Evolutionary conservation across 2,888 invertebrate genomes (phyloP).

Genomic region (Argynnis bischoffii): DNA sequence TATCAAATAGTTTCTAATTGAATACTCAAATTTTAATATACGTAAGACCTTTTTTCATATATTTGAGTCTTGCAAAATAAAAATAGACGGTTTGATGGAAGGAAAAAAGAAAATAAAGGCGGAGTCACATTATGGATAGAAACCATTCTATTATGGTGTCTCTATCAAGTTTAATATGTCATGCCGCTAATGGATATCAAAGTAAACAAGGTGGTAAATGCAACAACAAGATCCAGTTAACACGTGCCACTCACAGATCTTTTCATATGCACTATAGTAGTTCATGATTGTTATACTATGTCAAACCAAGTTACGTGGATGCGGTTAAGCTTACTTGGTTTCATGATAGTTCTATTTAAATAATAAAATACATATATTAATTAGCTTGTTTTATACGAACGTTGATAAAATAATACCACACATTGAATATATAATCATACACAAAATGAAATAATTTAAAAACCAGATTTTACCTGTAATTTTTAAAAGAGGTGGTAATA

Average conservation of each 20-base stretch:
- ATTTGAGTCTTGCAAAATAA: too few relatives aligned
- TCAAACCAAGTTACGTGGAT: neutral
- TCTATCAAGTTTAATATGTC: neutral
- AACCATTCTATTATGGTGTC: too few relatives aligned
- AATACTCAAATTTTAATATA: too few relatives aligned
- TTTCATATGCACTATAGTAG: conserved; percentile 3
- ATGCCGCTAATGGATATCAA: conserved; percentile 3
- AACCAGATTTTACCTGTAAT: too few relatives aligned
- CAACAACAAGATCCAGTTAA: conserved; percentile 6
- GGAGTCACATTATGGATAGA: neutral
- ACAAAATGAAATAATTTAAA: too few relatives aligned
- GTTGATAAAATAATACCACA: too few relatives aligned
- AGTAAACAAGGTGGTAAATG: conserved; percentile 1
- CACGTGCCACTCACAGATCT: neutral
- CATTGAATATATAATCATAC: too few relatives aligned
- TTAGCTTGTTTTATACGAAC: too few relatives aligned
- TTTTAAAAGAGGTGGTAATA: too few relatives aligned
- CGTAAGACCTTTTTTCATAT: too few relatives aligned
- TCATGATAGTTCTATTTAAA: neutral
- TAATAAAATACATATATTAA: too few relatives aligned
- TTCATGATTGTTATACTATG: conserved; percentile 9
- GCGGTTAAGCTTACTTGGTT: neutral
- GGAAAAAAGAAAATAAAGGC: neutral
- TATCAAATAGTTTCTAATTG: too few relatives aligned
- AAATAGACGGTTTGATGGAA: neutral